phyloP scores from a whole-genome alignment of 2,797 vertebrate species.

The Crocidura indochinensis region DNA sequence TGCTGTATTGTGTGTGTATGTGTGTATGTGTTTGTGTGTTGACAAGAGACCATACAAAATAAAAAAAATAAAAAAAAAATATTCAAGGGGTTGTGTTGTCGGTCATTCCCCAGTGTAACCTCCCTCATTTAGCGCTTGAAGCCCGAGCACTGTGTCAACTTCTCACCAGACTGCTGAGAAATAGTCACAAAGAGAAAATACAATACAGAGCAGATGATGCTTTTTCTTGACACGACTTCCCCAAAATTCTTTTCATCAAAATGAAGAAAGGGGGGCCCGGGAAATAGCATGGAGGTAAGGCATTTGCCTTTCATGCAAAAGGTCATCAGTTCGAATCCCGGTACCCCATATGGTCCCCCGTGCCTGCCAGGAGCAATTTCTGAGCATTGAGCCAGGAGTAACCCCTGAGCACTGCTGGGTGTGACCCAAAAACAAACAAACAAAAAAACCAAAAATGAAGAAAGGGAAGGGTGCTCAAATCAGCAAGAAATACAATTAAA shows the following conservation, averaged over 20 bases:
- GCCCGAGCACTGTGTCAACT: constrained; percentile 2
- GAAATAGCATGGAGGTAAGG: too few relatives aligned
- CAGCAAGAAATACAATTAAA: constrained; percentile 55
- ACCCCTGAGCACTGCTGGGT: too few relatives aligned
- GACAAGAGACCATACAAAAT: constrained; percentile 76
- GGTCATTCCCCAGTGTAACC: constrained; percentile 47
- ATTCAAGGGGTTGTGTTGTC: constrained; percentile 30
- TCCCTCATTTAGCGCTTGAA: constrained; percentile 34
- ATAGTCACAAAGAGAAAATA: constrained; percentile 39
- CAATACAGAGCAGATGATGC: background rate
- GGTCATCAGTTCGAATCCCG: too few relatives aligned
- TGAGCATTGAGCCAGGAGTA: too few relatives aligned
- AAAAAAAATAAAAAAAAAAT: too few relatives aligned
- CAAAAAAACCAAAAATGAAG: too few relatives aligned
- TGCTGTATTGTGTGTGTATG: constrained; percentile 30
- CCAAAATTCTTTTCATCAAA: constrained; percentile 49
- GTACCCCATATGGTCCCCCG: too few relatives aligned
- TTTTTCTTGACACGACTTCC: constrained; percentile 44
- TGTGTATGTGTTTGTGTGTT: background rate
- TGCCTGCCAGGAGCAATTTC: too few relatives aligned
- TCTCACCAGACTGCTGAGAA: constrained; percentile 1
- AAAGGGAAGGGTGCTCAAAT: constrained; percentile 57
- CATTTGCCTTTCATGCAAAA: too few relatives aligned
- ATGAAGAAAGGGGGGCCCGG: too few relatives aligned
- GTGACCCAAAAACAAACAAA: too few relatives aligned